Base-by-base conservation (phyloP, 2,888 invertebrate genomes). In the Cepaea hortensis region DNA sequence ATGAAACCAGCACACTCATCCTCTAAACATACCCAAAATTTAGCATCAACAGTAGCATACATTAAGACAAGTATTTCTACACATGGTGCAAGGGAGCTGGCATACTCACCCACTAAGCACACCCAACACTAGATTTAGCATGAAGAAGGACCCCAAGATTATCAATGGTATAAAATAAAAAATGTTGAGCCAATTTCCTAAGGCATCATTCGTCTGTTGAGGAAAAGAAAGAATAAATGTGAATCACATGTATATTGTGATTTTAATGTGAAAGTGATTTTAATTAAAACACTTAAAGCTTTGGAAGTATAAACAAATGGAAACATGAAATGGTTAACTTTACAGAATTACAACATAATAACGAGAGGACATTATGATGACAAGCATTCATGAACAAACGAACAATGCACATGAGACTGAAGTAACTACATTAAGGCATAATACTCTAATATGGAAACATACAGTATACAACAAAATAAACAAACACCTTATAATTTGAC, bases 101-200 rank as follows among this genome's bases (percentile, higher is more conserved):
- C 23, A 20, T 76, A 94, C 94, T 92, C 96, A 99, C 99, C 99
- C 99, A 96, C 99, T 99, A 95, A 99, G 97, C 95, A 99, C 99
- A 97, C 99, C 99, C 96, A 99, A 98, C 96, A 99, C 99, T 96
- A 99, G 97, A 96, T 99, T 99, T 97, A 99, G 98, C 99, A 99
- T 99, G 96, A 99, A 99, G 97, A 99, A 99, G 95, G 99, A 99
- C 96, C 99, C 99, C 96, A 99, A 96, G 95, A 99, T 98, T 96
- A 99, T 99, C 95, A 99, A 97, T 96, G 99, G 99, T 96, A 99
- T 98, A 96, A 99, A 99, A 96, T 99, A 99, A 96, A 99, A 97
- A 99, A 99, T 99, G 96, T 99, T 99, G 96, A 97, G 99, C 95
- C 96, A 96, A 96, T 97, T 98, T 95, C 99, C 99, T 95, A 98